A percentile compares a stretch with the other conserved stretches of the same genome.
These are phyloP conservation scores for Cinclus cinclus DNA, from an alignment of 2,113 vertebrate genomes.

Conservation along the genomic window DNA sequence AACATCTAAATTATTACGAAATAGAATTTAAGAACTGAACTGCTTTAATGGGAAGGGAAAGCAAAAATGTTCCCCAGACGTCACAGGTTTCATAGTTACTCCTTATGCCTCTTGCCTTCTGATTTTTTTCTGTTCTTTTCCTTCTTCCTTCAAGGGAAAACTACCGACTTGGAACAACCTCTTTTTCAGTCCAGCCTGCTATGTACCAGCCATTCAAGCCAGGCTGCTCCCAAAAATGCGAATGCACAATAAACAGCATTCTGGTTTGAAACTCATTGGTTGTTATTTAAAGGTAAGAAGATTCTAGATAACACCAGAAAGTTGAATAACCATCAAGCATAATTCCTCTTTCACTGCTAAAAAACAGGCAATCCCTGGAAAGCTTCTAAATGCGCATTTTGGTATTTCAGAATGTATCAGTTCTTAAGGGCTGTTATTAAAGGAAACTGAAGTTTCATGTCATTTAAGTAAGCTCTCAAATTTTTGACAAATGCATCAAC, in stretches of 20 bases:
- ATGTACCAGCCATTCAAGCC: neutral
- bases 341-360: neutral
- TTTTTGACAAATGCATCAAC: neutral
- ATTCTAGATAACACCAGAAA: neutral
- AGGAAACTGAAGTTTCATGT: neutral
- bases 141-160: neutral
- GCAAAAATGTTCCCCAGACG: neutral
- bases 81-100: neutral
- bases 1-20: neutral
- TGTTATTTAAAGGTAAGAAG: neutral
- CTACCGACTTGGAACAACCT: neutral
- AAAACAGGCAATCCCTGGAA: neutral
- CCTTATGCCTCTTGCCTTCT: neutral
- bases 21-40: neutral
- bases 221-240: neutral
- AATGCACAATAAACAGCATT: neutral
- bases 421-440: neutral
- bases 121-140: neutral
- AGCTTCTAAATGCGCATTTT: neutral
- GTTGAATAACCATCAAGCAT: neutral
- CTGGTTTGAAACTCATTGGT: rapidly evolving
- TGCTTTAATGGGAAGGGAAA: neutral
- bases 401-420: neutral
- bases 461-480: neutral
- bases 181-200: neutral